Conservation (phyloP, 2,113 vertebrate species). For the Sminthopsis crassicaudata region DNA sequence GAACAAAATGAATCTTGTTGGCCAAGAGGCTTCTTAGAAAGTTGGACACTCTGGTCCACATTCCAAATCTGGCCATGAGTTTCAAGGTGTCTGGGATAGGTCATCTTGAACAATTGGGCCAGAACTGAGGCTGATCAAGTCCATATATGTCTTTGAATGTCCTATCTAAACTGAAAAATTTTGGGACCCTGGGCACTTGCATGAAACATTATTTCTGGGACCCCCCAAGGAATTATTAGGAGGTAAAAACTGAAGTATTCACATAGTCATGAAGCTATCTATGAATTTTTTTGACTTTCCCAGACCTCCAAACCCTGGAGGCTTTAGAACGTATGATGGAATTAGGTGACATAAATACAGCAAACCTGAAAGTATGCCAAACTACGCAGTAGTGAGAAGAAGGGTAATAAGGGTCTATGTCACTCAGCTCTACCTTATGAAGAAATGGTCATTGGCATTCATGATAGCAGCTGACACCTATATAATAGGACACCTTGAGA, state of each 20-base stretch:
- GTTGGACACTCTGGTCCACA: not conserved
- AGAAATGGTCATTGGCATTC: not conserved
- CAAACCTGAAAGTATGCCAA: not conserved
- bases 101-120: not conserved
- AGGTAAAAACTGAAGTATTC: not conserved
- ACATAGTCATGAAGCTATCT: not conserved
- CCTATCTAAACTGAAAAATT: not conserved
- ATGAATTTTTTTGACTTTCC: conserved; percentile 22
- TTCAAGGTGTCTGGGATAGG: not conserved
- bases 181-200: not conserved
- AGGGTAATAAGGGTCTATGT: not conserved
- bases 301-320: not conserved
- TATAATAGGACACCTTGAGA: not conserved
- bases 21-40: not conserved
- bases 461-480: not conserved
- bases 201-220: not conserved
- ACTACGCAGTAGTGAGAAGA: not conserved
- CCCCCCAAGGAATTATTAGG: not conserved
- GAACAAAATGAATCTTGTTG: conserved; percentile 20
- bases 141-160: not conserved
- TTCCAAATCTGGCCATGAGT: not conserved
- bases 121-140: not conserved
- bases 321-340: not conserved
- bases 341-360: not conserved
- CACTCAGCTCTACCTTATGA: not conserved